A percentile compares a stretch with the other conserved stretches of the same genome.
Evolutionary conservation across 2,113 vertebrate species (phyloP).

Genomic region (Neolamprologus brichardi): DNA sequence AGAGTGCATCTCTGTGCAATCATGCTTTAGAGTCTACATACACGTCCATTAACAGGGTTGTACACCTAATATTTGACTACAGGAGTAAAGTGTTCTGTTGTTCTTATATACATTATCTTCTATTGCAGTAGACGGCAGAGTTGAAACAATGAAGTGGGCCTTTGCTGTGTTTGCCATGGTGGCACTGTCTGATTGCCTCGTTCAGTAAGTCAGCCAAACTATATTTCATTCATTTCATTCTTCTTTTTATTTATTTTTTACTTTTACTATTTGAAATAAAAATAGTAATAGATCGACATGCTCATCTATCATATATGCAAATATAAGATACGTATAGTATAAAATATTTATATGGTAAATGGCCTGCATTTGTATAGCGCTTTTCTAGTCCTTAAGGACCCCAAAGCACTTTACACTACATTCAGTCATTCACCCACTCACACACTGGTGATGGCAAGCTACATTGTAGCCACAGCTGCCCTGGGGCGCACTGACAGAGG

Average conservation of each 20-base stretch:
- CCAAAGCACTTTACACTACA: too few relatives aligned
- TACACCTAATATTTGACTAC: neutral
- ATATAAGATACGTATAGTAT: neutral
- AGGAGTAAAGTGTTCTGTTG: neutral
- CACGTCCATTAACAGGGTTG: neutral
- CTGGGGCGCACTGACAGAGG: too few relatives aligned
- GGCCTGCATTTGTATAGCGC: too few relatives aligned
- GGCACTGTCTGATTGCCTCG: conserved; percentile 37
- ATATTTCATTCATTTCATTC: neutral
- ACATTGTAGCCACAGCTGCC: too few relatives aligned
- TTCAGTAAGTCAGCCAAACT: conserved; percentile 23
- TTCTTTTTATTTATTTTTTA: neutral
- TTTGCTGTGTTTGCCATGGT: conserved; percentile 41
- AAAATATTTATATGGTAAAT: neutral
- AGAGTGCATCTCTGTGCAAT: neutral
- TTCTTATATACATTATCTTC: neutral
- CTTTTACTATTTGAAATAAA: neutral
- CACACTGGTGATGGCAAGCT: too few relatives aligned
- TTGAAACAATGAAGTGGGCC: conserved; percentile 31
- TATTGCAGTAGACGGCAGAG: neutral
- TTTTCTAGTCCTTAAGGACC: too few relatives aligned
- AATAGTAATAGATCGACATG: neutral
- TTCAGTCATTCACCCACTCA: too few relatives aligned
- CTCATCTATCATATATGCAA: neutral
- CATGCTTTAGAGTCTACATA: neutral